Base-by-base conservation (phyloP, 2,797 vertebrate species). In the Anomalospiza imberbis region DNA sequence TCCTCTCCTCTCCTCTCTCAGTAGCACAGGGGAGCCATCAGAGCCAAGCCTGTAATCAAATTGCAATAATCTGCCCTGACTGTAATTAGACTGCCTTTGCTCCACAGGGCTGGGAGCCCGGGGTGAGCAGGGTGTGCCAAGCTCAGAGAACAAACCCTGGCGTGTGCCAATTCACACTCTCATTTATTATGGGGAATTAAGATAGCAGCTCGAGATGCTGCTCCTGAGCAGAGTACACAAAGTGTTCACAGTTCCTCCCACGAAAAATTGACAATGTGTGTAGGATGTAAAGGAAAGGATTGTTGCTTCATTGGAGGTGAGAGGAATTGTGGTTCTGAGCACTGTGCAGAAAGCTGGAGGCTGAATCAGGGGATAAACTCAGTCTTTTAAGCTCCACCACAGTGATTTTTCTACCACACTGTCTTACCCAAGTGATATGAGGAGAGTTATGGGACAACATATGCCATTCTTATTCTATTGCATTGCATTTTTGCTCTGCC, bases 11-110 rank as follows among this genome's bases (percentile, higher is more conserved):
- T 40, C 68, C 88, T 54, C 40, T 40, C 45, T 61, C 80, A 50
- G 62, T 19, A 91, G 84, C 88, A 68, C 4, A 2, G 93, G 72
- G 55, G 75, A 95, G 18, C 66, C 67, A 53, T 36, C 88, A 67
- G 89, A 91, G 44, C 89, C 91, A 91, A 95, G 76, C 34, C 83
- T 88, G 26, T 84, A 73, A 93, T 86, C 58, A 76, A 82, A 88
- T 34, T 24, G 60, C 42, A 71, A 47, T 93, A 71, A 93, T 92
- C 72, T 74, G 36, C 66, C 75, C 65, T 17, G 82, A 31, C 50
- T 88, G 75, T 70, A 86, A 89, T 86, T 26, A 88, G 88, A 6
- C 38, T 85, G 76, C 83, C 61, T 94, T 87, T 95, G 84, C 57
- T 92, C 42, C 88, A 62, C 60, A n/a, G 87, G 5, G 16, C 70